Evolutionary conservation across 2,113 vertebrate species (phyloP).

Genomic region (Chiloscyllium plagiosum): DNA sequence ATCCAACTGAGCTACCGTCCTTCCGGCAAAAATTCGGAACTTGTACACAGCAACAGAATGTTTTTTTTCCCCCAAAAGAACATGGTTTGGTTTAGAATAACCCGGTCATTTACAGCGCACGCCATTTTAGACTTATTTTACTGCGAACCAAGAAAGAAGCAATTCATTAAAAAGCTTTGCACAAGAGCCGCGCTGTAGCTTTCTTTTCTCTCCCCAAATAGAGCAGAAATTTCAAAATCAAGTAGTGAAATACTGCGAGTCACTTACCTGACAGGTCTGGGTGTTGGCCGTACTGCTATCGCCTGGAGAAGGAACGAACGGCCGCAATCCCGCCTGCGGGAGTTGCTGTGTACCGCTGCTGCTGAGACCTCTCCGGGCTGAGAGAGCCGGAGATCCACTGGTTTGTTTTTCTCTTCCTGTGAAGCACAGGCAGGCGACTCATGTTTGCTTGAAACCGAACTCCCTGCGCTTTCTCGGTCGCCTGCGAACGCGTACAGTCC

Average conservation of each 20-base stretch:
- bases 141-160: not conserved
- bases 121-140: not conserved
- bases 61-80: not conserved
- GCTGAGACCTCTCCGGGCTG: slow-evolving; percentile 57
- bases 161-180: not conserved
- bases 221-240: slow-evolving; percentile 10
- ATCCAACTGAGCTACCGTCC: not conserved
- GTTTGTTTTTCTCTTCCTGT: not conserved
- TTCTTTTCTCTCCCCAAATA: not conserved
- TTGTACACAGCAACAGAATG: not conserved
- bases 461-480: slow-evolving; percentile 44
- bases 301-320: slow-evolving; percentile 72
- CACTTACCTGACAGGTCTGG: slow-evolving; percentile 81
- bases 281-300: slow-evolving; percentile 65
- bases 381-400: slow-evolving; percentile 49
- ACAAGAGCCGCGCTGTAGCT: not conserved
- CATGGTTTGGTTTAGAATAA: not conserved
- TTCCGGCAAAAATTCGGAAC: not conserved
- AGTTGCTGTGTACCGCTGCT: slow-evolving; percentile 49
- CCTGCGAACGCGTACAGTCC: slow-evolving; percentile 56
- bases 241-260: slow-evolving; percentile 47
- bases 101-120: not conserved
- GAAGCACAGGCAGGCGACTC: not conserved
- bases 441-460: not conserved
- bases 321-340: not conserved